phyloP scores from a whole-genome alignment of 2,797 vertebrate genomes.

The Tympanoctomys barrerae region DNA sequence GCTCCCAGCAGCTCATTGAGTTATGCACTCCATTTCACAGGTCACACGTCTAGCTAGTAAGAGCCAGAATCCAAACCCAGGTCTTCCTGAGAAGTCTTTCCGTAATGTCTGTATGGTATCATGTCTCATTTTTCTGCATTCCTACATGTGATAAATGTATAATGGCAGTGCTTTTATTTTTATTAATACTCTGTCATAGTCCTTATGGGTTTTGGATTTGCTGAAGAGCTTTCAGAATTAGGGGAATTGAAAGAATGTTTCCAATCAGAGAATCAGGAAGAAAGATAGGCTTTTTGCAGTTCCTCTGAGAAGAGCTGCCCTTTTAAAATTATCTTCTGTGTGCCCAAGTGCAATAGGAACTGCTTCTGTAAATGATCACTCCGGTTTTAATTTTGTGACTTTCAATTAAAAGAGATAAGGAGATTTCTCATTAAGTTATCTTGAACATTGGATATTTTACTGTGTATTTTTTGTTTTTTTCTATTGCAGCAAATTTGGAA shows the following conservation, averaged over 20 bases:
- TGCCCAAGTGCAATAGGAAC: not conserved
- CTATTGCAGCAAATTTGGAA: not conserved
- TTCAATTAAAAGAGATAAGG: not conserved
- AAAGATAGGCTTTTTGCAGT: not conserved
- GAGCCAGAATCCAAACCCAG: not conserved
- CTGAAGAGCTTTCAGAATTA: not conserved
- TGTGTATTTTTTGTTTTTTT: slow-evolving; percentile 22
- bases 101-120: too few species aligned
- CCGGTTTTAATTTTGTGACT: not conserved
- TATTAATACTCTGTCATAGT: not conserved
- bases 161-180: not conserved
- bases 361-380: not conserved
- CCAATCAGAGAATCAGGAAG: not conserved
- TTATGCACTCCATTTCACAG: not conserved
- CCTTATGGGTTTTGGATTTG: not conserved
- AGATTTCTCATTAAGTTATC: not conserved
- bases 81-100: not conserved
- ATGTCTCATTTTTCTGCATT: not conserved
- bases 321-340: not conserved
- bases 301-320: not conserved
- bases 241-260: not conserved
- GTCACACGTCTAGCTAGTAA: not conserved
- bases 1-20: not conserved
- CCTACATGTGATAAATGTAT: not conserved
- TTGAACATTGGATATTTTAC: not conserved